Percentiles rank a stretch among this genome's conserved stretches.
Conservation (phyloP, 2,113 vertebrate genomes). For the Triplophysa rosa region DNA sequence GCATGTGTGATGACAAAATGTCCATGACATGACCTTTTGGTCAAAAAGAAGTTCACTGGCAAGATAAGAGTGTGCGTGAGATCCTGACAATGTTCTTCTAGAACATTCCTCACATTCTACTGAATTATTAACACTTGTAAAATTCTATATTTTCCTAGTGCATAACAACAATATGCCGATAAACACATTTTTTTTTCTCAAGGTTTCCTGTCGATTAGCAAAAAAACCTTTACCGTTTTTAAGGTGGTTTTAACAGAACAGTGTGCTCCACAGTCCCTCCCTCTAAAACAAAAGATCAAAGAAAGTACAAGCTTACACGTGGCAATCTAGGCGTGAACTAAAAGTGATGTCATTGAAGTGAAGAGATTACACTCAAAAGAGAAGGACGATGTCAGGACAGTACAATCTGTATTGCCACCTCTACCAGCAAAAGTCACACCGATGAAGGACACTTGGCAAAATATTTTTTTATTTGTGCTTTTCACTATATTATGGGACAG, state of each 20-base stretch:
- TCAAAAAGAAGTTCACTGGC: not conserved
- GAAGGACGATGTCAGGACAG: constrained; percentile 9
- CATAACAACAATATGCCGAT: constrained; percentile 3
- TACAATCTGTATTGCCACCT: not conserved
- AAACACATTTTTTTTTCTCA: not conserved
- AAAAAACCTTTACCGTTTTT: not conserved
- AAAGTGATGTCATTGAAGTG: constrained; percentile 8
- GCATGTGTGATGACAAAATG: not conserved
- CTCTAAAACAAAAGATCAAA: not conserved
- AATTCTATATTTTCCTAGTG: not conserved
- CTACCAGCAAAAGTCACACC: not conserved
- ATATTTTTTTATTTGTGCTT: not conserved
- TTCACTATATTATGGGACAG: not conserved
- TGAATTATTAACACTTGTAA: not conserved
- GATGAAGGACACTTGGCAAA: not conserved
- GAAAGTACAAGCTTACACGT: not conserved
- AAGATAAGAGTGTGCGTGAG: not conserved
- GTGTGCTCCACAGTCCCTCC: not conserved
- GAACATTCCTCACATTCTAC: not conserved
- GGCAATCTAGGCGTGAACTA: not conserved
- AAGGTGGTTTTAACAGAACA: not conserved
- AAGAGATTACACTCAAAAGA: constrained; percentile 5
- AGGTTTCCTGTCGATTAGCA: not conserved
- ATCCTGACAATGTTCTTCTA: not conserved
- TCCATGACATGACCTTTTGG: not conserved